Conservation (phyloP, 2,797 vertebrate species). For the Phoxinus dragarum region DNA sequence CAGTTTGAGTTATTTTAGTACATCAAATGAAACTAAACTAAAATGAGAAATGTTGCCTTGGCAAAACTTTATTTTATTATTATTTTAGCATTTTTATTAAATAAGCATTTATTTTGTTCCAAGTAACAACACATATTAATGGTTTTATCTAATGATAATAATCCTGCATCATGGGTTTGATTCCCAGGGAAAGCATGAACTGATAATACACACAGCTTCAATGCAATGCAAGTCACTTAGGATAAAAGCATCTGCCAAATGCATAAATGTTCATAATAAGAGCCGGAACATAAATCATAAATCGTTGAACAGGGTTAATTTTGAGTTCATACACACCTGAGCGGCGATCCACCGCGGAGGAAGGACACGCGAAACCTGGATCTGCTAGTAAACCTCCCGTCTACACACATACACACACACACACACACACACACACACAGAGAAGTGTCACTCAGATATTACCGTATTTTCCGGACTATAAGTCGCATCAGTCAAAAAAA, state of each 20-base stretch:
- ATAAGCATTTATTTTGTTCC: not conserved
- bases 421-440: too few species aligned
- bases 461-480: too few species aligned
- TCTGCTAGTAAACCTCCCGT: slow-evolving; percentile 64
- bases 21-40: not conserved
- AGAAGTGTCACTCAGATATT: not conserved
- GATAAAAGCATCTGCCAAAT: not conserved
- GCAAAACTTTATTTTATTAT: not conserved
- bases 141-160: not conserved
- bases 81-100: not conserved
- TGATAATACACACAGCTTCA: not conserved
- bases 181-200: not conserved
- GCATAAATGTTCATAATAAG: not conserved
- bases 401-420: slow-evolving; percentile 49
- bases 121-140: not conserved
- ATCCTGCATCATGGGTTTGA: not conserved
- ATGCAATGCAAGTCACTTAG: not conserved
- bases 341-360: slow-evolving; percentile 35
- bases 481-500: too few species aligned
- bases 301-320: not conserved
- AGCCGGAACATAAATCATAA: not conserved
- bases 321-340: slow-evolving; percentile 62
- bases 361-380: slow-evolving; percentile 35
- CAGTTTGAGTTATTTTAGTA: not conserved
- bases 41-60: not conserved